phyloP scores from a whole-genome alignment of 1,140 invertebrate genomes.

The Solenopsis fugax region DNA sequence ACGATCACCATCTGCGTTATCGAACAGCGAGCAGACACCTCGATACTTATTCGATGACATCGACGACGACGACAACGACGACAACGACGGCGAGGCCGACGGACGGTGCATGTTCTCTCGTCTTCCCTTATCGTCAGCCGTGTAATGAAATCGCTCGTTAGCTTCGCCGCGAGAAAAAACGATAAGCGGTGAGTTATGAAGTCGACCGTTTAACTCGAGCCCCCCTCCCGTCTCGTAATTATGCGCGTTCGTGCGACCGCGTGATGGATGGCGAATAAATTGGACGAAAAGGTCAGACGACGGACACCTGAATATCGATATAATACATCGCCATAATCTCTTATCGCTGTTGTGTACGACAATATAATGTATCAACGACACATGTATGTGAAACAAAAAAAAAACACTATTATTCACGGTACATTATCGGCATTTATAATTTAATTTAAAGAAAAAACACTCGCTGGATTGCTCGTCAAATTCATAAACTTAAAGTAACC shows the following conservation, averaged over 20 bases:
- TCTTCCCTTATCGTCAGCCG: conserved; percentile 28
- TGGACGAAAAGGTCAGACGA: conserved; percentile 10
- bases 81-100: neutral
- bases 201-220: conserved; percentile 23
- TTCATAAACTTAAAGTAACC: neutral
- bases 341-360: neutral
- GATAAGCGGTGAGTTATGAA: conserved; percentile 57
- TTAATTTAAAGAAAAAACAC: neutral
- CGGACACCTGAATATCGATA: conserved; percentile 33
- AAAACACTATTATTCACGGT: neutral
- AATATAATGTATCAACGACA: conserved; percentile 15
- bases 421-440: neutral
- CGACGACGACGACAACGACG: neutral
- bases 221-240: conserved; percentile 21
- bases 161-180: conserved; percentile 52
- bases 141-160: conserved; percentile 58
- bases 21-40: conserved; percentile 26
- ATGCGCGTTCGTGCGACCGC: conserved; percentile 28
- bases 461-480: too few relatives aligned
- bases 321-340: neutral
- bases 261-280: conserved; percentile 59
- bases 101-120: neutral
- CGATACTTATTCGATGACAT: conserved; percentile 3
- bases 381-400: neutral
- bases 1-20: conserved; percentile 49